These are phyloP conservation scores for Lasiommata megera DNA, from an alignment of 2,888 invertebrate species.

Conservation along the genomic window DNA sequence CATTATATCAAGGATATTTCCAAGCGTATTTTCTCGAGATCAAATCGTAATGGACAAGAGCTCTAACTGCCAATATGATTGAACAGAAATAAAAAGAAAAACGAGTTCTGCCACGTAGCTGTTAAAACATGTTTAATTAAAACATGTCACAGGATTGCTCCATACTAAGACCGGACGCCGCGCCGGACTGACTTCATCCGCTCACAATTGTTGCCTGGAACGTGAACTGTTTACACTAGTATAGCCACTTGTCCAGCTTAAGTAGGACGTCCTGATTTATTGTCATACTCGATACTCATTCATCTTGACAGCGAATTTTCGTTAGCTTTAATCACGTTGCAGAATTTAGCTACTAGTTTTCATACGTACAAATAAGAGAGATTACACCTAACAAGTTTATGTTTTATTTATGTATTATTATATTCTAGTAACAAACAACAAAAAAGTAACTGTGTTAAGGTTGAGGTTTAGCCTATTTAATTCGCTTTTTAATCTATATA, in stretches of 20 bases:
- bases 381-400: too few relatives aligned
- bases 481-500: too few relatives aligned
- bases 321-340: too few relatives aligned
- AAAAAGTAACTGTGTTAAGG: too few relatives aligned
- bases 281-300: too few relatives aligned
- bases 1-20: too few relatives aligned
- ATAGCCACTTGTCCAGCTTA: slow-evolving; percentile 3
- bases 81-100: not conserved
- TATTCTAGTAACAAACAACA: too few relatives aligned
- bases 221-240: slow-evolving; percentile 37
- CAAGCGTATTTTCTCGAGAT: not conserved
- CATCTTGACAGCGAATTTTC: too few relatives aligned
- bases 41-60: not conserved
- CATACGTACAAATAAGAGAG: too few relatives aligned
- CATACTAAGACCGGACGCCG: slow-evolving; percentile 31
- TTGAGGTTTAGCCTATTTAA: too few relatives aligned
- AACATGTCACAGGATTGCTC: slow-evolving; percentile 24
- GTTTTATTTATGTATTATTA: too few relatives aligned
- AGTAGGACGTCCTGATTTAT: slow-evolving; percentile 15
- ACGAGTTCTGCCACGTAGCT: slow-evolving; percentile 15
- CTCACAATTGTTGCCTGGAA: slow-evolving; percentile 46
- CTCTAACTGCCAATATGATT: not conserved
- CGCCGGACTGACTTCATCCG: slow-evolving; percentile 47
- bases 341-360: too few relatives aligned
- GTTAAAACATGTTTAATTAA: slow-evolving; percentile 21